A percentile compares a stretch with the other conserved stretches of the same genome.
These are phyloP conservation scores for Agonopterix heracliana DNA, from an alignment of 2,888 invertebrate genomes.

Conservation along the genomic window DNA sequence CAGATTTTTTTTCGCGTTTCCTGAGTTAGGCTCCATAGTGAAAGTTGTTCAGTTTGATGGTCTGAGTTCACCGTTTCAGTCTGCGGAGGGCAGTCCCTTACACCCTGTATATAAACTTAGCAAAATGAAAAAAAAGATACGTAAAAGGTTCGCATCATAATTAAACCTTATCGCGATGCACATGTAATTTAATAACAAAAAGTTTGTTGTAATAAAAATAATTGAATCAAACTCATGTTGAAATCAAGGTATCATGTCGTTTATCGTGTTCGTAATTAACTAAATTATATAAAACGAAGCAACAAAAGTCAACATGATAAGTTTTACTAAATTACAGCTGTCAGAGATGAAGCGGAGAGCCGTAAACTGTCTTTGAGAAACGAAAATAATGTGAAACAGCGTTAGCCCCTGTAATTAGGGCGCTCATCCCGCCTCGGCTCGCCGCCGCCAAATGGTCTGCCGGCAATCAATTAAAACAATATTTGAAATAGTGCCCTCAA, in stretches of 20 bases:
- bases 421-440: constrained; percentile 26
- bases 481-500: constrained; percentile 70
- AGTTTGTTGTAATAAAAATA: neutral
- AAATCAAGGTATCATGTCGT: neutral
- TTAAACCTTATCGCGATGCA: neutral
- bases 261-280: constrained; percentile 1
- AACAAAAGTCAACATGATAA: constrained; percentile 43
- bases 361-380: constrained; percentile 38
- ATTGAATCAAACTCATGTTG: constrained; percentile 1
- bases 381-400: constrained; percentile 42
- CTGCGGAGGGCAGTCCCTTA: too few relatives aligned
- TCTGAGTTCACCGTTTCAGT: too few relatives aligned
- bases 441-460: constrained; percentile 59
- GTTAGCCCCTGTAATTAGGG: constrained; percentile 59
- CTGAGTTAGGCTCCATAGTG: too few relatives aligned
- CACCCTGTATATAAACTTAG: too few relatives aligned
- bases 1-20: too few relatives aligned
- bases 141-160: neutral
- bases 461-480: constrained; percentile 74
- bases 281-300: constrained; percentile 15
- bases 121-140: too few relatives aligned
- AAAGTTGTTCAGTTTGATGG: too few relatives aligned
- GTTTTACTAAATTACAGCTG: constrained; percentile 51
- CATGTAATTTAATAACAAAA: constrained; percentile 1
- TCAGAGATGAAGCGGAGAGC: constrained; percentile 36